Evolutionary conservation across 1,140 invertebrate species (phyloP).

Genomic region (Macrocentrus cingulum): DNA sequence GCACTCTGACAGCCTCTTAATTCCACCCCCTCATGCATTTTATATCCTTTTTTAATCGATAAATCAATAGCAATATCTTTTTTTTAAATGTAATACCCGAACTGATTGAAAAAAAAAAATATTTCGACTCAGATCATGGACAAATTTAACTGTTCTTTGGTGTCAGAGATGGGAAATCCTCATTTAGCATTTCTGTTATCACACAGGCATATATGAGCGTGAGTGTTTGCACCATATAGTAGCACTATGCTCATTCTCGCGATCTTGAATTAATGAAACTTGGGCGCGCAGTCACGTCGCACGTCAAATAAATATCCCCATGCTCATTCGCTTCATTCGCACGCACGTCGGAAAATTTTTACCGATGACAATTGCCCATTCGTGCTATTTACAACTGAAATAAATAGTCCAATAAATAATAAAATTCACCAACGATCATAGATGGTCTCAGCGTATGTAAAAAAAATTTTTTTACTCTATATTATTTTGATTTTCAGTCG

Average conservation of each 20-base stretch:
- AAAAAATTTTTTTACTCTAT: too few species aligned
- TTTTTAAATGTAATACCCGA: background rate
- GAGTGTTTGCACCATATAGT: conserved; percentile 4
- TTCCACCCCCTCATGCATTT: conserved; percentile 33
- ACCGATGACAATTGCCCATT: too few species aligned
- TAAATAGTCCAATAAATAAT: too few species aligned
- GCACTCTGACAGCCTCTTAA: conserved; percentile 47
- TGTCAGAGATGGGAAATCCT: conserved; percentile 55
- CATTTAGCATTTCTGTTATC: conserved; percentile 41
- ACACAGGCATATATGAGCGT: conserved; percentile 34
- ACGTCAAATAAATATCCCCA: conserved; percentile 59
- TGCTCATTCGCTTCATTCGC: conserved; percentile 16
- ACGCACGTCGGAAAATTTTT: background rate
- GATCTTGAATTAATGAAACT: conserved; percentile 63
- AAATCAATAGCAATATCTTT: background rate
- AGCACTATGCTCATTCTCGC: conserved; percentile 49
- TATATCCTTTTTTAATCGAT: too few species aligned
- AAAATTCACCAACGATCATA: too few species aligned
- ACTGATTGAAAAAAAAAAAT: background rate
- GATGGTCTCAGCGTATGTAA: too few species aligned
- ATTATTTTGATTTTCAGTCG: too few species aligned
- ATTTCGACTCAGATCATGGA: conserved; percentile 54
- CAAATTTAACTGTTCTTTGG: conserved; percentile 54
- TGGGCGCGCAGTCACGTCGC: conserved; percentile 59
- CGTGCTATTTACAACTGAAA: too few species aligned